A percentile compares a stretch with the other conserved stretches of the same genome.
These are phyloP conservation scores for Ancistrus triradiatus DNA, from an alignment of 2,113 vertebrate genomes.

Conservation along the genomic window DNA sequence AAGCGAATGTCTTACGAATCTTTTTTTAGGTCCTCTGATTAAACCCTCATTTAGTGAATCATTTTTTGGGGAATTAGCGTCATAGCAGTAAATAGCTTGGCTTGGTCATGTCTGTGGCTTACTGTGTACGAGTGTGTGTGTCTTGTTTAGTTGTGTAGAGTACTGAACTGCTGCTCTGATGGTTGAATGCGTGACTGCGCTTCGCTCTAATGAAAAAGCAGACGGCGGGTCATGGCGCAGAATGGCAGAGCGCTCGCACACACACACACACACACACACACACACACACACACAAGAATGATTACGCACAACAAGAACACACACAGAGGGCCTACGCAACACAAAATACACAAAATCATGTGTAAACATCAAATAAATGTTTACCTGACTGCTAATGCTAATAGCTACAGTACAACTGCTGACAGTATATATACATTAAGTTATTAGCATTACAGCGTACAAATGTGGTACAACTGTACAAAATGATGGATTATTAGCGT, in stretches of 20 bases:
- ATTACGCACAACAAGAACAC: constrained; percentile 16
- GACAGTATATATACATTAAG: too few relatives aligned
- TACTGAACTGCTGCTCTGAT: constrained; percentile 45
- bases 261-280: constrained; percentile 21
- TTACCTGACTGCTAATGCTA: not conserved
- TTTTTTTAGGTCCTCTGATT: constrained; percentile 15
- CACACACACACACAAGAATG: constrained; percentile 1
- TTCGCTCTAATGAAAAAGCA: constrained; percentile 41
- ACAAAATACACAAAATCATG: not conserved
- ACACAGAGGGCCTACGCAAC: constrained; percentile 6
- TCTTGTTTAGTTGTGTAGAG: constrained; percentile 22
- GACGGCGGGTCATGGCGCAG: constrained; percentile 11
- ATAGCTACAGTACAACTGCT: not conserved
- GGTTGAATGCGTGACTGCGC: constrained; percentile 52
- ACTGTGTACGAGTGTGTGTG: constrained; percentile 6
- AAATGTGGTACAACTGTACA: too few relatives aligned
- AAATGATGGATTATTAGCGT: too few relatives aligned
- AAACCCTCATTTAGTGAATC: constrained; percentile 14
- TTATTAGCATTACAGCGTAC: too few relatives aligned
- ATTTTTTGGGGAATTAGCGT: constrained; percentile 8
- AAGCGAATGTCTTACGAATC: not conserved
- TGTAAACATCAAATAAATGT: not conserved
- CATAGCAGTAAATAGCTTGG: constrained; percentile 13
- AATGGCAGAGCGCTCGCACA: not conserved
- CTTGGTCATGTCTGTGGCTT: not conserved